Evolutionary conservation across 2,888 invertebrate genomes (phyloP).

Genomic region (Drosophila neotestacea): DNA sequence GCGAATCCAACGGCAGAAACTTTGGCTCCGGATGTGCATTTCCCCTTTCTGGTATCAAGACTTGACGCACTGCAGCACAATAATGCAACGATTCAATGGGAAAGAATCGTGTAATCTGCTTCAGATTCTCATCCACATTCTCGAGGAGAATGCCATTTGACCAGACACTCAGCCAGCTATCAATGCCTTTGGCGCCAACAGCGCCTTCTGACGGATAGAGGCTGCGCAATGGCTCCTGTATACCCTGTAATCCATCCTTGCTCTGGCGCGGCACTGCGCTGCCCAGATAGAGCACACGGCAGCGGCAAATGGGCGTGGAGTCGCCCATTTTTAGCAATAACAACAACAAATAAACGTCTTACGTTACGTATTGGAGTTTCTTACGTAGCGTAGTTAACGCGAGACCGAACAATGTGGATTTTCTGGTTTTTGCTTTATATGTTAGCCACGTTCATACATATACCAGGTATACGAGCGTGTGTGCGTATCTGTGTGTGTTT

Average conservation of each 20-base stretch:
- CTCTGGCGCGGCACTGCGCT: constrained; percentile 98
- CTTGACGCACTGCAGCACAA: constrained; percentile 97
- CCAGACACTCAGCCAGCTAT: constrained; percentile 98
- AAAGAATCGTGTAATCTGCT: constrained; percentile 97
- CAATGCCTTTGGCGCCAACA: constrained; percentile 94
- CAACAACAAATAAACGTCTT: constrained; percentile 35
- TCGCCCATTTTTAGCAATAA: constrained; percentile 86
- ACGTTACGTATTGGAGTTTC: constrained; percentile 51
- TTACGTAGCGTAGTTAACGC: constrained; percentile 42
- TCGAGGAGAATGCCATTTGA: constrained; percentile 97
- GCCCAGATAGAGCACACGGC: constrained; percentile 98
- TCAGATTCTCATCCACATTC: constrained; percentile 97
- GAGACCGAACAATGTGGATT: constrained; percentile 80
- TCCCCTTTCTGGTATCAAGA: constrained; percentile 89
- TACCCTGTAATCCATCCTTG: constrained; percentile 98
- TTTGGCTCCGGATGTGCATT: constrained; percentile 90
- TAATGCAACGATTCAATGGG: constrained; percentile 98
- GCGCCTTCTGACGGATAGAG: constrained; percentile 98
- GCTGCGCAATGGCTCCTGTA: constrained; percentile 98
- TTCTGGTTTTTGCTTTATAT: constrained; percentile 82
- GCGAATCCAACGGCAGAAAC: constrained; percentile 97
- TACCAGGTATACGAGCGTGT: constrained; percentile 7
- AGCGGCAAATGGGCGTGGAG: constrained; percentile 97
- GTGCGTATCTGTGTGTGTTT: constrained; percentile 3
- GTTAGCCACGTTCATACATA: constrained; percentile 58